A percentile compares a stretch with the other conserved stretches of the same genome.
These are phyloP conservation scores for Sialis lutaria DNA, from an alignment of 2,888 invertebrate species.

Conservation along the genomic window DNA sequence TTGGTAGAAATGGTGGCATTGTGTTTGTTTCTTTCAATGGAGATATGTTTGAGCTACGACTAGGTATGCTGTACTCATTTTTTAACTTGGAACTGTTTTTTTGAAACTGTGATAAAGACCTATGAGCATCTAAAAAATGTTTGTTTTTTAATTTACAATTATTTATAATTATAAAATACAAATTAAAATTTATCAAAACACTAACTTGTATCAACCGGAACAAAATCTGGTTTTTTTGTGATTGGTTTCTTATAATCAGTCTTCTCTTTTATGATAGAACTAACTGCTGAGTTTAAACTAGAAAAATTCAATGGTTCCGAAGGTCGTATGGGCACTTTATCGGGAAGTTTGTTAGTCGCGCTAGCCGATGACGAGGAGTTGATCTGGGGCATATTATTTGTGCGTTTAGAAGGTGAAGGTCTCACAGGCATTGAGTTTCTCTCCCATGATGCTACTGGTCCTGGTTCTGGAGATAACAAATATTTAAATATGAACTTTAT, in stretches of 20 bases:
- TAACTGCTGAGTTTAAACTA: background rate
- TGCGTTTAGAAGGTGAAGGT: slow-evolving; percentile 19
- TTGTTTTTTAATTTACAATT: no score
- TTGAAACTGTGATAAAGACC: no score
- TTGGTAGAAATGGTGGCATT: no score
- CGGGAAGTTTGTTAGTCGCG: slow-evolving; percentile 15
- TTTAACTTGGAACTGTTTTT: no score
- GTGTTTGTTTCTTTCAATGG: no score
- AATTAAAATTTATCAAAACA: no score
- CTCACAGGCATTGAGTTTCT: slow-evolving; percentile 4
- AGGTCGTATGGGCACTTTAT: background rate
- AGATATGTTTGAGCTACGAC: no score
- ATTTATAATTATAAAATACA: no score
- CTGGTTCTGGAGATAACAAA: slow-evolving; percentile 24
- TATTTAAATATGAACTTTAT: background rate
- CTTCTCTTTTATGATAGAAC: background rate
- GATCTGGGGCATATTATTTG: slow-evolving; percentile 29
- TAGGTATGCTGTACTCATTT: no score
- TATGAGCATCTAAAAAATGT: no score
- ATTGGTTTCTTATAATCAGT: slow-evolving; percentile 1
- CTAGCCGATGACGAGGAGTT: slow-evolving; percentile 20
- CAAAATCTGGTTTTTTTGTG: background rate
- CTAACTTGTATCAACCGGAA: background rate
- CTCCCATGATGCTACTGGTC: slow-evolving; percentile 28
- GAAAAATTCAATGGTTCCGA: background rate